A percentile compares a stretch with the other conserved stretches of the same genome.
These are phyloP conservation scores for Hesperophylax magnus DNA, from an alignment of 1,140 invertebrate species.

Conservation along the genomic window DNA sequence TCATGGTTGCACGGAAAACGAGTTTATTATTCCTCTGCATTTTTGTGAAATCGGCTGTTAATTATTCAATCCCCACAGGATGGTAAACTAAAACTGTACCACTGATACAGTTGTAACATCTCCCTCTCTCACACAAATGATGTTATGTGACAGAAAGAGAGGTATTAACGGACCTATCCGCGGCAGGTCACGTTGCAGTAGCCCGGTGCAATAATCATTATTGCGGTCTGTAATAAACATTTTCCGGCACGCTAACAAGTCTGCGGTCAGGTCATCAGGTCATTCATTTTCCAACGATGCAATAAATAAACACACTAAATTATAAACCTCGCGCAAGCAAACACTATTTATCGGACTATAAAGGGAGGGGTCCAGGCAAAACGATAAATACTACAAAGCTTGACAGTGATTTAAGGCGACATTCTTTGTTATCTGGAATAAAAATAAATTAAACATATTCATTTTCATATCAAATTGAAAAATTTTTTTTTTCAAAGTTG, in stretches of 20 bases:
- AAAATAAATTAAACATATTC: too few relatives aligned
- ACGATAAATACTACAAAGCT: too few relatives aligned
- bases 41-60: background rate
- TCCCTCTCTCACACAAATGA: background rate
- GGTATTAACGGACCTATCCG: too few relatives aligned
- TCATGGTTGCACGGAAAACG: too few relatives aligned
- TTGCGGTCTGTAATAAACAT: conserved; percentile 7
- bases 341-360: conserved; percentile 11
- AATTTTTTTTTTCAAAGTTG: too few relatives aligned
- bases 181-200: too few relatives aligned
- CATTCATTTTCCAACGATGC: background rate
- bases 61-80: background rate
- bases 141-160: too few relatives aligned
- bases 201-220: background rate
- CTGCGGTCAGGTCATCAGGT: conserved; percentile 9
- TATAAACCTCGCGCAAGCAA: background rate
- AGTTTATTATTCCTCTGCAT: too few relatives aligned
- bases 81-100: too few relatives aligned
- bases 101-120: background rate
- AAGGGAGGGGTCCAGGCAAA: background rate
- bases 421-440: too few relatives aligned
- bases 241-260: background rate
- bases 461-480: too few relatives aligned
- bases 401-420: too few relatives aligned
- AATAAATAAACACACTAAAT: conserved; percentile 10